Conservation (phyloP, 2,888 invertebrate genomes). For the Microctonus hyperodae region DNA sequence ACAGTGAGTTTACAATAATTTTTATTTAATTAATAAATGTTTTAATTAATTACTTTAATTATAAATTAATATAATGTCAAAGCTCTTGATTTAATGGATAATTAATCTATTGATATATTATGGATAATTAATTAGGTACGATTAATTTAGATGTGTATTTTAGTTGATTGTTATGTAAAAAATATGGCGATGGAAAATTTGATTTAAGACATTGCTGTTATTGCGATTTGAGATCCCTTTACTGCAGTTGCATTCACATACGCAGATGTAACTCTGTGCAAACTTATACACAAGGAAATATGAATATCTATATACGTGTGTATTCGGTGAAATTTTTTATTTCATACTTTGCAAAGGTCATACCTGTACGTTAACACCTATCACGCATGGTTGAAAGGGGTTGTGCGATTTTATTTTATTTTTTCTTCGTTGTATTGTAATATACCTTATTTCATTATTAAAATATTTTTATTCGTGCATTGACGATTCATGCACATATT, state of each 20-base stretch:
- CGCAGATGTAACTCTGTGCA: too few relatives aligned
- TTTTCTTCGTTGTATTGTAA: constrained; percentile 17
- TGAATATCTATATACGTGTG: constrained; percentile 8
- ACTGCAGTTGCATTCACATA: too few relatives aligned
- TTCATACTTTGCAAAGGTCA: constrained; percentile 25
- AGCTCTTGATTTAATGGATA: too few relatives aligned
- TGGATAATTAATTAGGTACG: too few relatives aligned
- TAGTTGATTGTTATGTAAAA: too few relatives aligned
- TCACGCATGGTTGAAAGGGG: constrained; percentile 49
- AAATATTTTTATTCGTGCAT: constrained; percentile 6
- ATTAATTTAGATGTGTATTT: too few relatives aligned
- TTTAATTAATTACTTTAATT: not conserved
- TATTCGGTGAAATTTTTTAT: constrained; percentile 12
- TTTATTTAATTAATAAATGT: not conserved
- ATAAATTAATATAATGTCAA: constrained; percentile 5
- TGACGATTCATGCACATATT: not conserved
- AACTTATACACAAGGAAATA: constrained; percentile 12
- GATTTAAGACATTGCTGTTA: too few relatives aligned
- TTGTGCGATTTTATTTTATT: constrained; percentile 34
- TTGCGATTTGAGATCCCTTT: too few relatives aligned
- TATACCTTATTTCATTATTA: not conserved
- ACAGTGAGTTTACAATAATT: constrained; percentile 42
- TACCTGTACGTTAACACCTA: constrained; percentile 44
- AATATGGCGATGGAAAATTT: too few relatives aligned
- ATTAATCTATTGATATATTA: too few relatives aligned